Evolutionary conservation across 2,113 vertebrate species (phyloP).

Genomic region (Oenanthe melanoleuca): DNA sequence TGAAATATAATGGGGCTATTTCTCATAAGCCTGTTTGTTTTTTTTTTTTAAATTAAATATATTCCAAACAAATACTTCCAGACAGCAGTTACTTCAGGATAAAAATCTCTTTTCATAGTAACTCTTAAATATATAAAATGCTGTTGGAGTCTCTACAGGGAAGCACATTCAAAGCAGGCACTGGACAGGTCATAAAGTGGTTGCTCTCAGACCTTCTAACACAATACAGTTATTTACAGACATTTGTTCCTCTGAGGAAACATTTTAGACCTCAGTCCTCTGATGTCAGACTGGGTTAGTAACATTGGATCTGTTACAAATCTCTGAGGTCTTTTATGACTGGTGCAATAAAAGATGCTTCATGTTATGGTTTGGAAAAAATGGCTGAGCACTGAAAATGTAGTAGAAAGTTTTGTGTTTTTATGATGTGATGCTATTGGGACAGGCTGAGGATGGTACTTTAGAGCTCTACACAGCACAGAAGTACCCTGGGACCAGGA

Average conservation of each 20-base stretch:
- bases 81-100: background rate
- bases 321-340: background rate
- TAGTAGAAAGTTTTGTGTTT: background rate
- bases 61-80: background rate
- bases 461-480: background rate
- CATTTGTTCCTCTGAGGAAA: background rate
- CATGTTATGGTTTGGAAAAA: background rate
- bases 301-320: background rate
- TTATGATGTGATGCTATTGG: background rate
- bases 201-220: background rate
- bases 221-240: background rate
- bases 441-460: background rate
- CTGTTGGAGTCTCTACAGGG: background rate
- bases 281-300: background rate
- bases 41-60: background rate
- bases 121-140: background rate
- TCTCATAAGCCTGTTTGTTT: background rate
- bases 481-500: too few species aligned
- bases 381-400: background rate
- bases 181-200: background rate
- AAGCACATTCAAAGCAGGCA: background rate
- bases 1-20: background rate
- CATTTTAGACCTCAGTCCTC: background rate
- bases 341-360: background rate
- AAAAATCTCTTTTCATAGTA: background rate